Percentiles rank a stretch among this genome's conserved stretches.
Conservation (phyloP, 2,113 vertebrate species). For the Ivindomyrus marchei region DNA sequence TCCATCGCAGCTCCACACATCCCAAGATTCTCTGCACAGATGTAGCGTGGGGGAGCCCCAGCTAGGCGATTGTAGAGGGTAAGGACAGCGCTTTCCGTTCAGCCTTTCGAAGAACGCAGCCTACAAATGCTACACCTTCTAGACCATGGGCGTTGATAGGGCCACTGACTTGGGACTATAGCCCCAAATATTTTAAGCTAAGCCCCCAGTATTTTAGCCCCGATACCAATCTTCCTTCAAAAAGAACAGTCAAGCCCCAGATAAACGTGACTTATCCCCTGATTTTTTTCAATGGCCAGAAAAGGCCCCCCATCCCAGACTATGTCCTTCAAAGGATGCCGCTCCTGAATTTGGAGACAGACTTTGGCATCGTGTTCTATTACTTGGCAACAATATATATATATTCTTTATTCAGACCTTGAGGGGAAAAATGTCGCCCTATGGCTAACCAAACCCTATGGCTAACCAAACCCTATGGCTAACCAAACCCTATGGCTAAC, state of each 20-base stretch:
- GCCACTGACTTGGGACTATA: no score
- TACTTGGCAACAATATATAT: neutral
- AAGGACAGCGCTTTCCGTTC: neutral
- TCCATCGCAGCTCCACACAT: neutral
- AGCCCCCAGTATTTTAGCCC: no score
- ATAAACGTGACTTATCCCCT: no score
- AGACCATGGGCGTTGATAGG: no score
- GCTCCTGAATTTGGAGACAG: neutral
- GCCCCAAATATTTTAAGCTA: no score
- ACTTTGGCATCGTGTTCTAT: neutral
- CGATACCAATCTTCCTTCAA: no score
- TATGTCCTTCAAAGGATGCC: neutral
- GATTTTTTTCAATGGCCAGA: no score
- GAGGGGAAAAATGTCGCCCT: neutral
- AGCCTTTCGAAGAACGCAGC: neutral
- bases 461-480: neutral
- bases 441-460: neutral
- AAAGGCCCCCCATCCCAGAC: no score
- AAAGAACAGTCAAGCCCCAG: no score
- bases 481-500: neutral
- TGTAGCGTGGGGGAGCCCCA: neutral
- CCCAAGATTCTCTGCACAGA: neutral
- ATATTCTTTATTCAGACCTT: neutral
- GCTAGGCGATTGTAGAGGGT: neutral
- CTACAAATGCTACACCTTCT: neutral